Base-by-base conservation (phyloP, 2,888 invertebrate species). In the Eurois occulta region DNA sequence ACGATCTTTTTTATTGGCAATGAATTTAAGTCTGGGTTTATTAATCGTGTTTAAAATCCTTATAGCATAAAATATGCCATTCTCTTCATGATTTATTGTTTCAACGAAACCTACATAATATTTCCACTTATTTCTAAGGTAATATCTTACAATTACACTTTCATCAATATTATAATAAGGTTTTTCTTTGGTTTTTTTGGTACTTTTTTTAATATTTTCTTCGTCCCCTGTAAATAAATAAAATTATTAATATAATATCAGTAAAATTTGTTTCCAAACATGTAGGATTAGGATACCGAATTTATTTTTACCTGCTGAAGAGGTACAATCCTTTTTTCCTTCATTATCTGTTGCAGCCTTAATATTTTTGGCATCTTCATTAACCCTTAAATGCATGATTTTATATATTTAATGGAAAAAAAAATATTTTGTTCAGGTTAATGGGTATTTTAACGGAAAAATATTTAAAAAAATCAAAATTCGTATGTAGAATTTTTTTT, bases 51-150 rank as follows among this genome's bases (percentile, higher is more conserved):
- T 64, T 64, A 64, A 64, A 64, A 64, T 38, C 24, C 24, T 38
- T 64, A 38, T 24, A 24, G 24, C 64, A 64, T 64, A 64, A 64
- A 64, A 13, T 64, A 24, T 64, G 64, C 24, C 64, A 64, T 64
- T 64, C 35, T 64, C 64, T 13, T 64, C 13, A 6, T 64, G 5
- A 62, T 5, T 21, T 11, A 62, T 24, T 62, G 13, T 13, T 64
- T 64, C 24, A 7, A 64, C 64, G 64, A 65, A 65, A 65, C 64
- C 64, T 65, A 65, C 64, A 38, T 65, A 65, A 65, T 65, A 65
- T 65, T 65, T 38, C 64, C 64, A 38, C 64, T 16, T 65, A 65
- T 65, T 65, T 65, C 64, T 65, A 65, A 38, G 0, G 64, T 65
- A 65, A 48, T 48, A 48, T 48, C 46, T 48, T 48, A 48, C 46